Percentiles rank a stretch among this genome's conserved stretches.
Conservation (phyloP, 2,113 vertebrate genomes). For the Oncorhynchus clarkii region DNA sequence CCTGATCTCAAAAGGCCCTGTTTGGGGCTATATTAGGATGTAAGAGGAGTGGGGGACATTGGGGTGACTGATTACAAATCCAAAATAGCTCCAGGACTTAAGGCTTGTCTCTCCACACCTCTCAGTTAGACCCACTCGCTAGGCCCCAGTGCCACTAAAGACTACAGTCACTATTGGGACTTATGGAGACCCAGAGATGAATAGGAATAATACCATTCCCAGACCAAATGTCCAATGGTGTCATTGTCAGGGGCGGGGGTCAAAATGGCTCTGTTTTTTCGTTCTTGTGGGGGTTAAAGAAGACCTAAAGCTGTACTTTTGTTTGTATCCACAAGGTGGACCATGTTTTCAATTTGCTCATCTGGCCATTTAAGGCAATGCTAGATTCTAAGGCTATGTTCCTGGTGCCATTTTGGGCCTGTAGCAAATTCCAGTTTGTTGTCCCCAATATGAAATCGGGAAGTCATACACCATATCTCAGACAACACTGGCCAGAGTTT, state of each 20-base stretch:
- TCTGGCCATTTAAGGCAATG: background rate
- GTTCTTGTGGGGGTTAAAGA: too few relatives aligned
- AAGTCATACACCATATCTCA: too few relatives aligned
- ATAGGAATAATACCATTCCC: too few relatives aligned
- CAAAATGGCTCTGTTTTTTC: too few relatives aligned
- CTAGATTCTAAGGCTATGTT: background rate
- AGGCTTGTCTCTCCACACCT: background rate
- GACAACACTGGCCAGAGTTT: too few relatives aligned
- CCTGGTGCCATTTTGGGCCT: background rate
- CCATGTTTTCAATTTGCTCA: background rate
- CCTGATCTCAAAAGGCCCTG: conserved; percentile 51
- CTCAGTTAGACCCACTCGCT: background rate
- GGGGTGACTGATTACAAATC: conserved; percentile 3
- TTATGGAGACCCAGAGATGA: background rate
- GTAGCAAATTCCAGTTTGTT: background rate
- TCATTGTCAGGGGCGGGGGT: background rate
- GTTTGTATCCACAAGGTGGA: background rate
- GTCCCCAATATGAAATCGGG: too few relatives aligned
- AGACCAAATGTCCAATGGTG: background rate
- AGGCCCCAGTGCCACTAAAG: background rate
- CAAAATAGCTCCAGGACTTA: background rate
- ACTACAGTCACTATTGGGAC: background rate
- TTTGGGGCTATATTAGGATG: conserved; percentile 63
- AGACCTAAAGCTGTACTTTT: background rate
- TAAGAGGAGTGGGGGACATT: conserved; percentile 48